Base-by-base conservation (phyloP, 2,113 vertebrate species). In the Phrynosoma blainvillii region DNA sequence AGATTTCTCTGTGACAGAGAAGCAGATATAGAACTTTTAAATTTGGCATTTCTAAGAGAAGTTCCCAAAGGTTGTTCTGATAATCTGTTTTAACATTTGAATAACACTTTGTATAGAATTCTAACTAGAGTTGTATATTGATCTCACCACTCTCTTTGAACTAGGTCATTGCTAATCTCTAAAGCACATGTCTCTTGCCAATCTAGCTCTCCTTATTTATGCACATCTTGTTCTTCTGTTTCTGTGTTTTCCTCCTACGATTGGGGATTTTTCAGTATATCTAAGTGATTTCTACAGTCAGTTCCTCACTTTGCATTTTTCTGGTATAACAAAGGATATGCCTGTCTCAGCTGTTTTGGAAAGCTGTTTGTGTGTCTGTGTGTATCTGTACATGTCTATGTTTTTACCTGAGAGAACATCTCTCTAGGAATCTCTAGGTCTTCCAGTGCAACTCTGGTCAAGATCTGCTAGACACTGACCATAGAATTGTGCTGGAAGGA, bases 91-190 rank as follows among this genome's bases (percentile, higher is more conserved):
- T 85, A 85, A 77, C 40, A 52, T 78, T 11, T 68, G 27, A 78
- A 59, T 78, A 78, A 68, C 59, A 75, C 21, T 65, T 65, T 47
- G 59, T 56, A n/a, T 78, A 52, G 74, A 78, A 78, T 78, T 78
- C 59, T 36, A 66, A 52, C 8, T 32, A 66, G 75, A 78, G 40
- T 66, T 86, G 36, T 77, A 52, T 78, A 66, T 68, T 86, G 84
- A 86, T 86, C 40, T 52, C 30, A 78, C 13, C 40, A 52, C 75
- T 86, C 75, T 86, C 59, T 85, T 78, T 86, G 84, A 86, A 86
- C 59, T 86, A 78, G 84, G 75, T 78, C 84, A 86, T 77, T 78
- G 52, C 59, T 68, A 86, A 78, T 86, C 40, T 59, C 84, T 66
- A 68, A 78, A 79, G 75, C 40, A 79, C 59, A 21, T n/a, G 74